Evolutionary conservation across 2,113 vertebrate genomes (phyloP), one percentile per base, ranked within the genome.

Genomic region (Alligator sinensis): DNA sequence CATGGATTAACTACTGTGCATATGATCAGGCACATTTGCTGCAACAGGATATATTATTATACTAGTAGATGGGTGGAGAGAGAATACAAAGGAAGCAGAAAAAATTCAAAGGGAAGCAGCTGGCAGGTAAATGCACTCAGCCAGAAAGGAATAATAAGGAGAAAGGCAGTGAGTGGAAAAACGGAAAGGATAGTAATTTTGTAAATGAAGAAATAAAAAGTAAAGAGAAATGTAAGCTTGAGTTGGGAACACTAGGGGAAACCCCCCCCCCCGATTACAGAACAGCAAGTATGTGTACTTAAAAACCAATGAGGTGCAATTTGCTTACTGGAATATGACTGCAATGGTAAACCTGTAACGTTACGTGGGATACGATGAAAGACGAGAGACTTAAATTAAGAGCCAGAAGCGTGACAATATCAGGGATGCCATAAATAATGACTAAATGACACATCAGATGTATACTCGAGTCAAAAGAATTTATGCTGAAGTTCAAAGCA

Each of bases 61-160:
- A 87, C 76, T 86, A 61, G 84, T 86, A 87, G 88, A 94, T 91
- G 92, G 96, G 90, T 96, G 91, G 91, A 86, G 93, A 85, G 80
- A 95, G 96, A 93, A 89, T 95, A 97, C 92, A 97, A 97, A 97
- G 91, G 89, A 96, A 96, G 88, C 86, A 91, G 91, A 95, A 97
- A 95, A 94, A 94, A 86, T 95, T 94, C 92, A 96, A 94, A 95
- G 91, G 87, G 90, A 96, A 97, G 92, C 77, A 95, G 87, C 77
- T 92, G 94, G 91, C 91, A 96, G 81, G 94, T 96, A 96, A 96
- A 95, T 54, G 84, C 77, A 90, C n/a, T 89, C 81, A 97, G 94
- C 93, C 86, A 94, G 96, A 97, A 94, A 95, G 88, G 89, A 96
- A 96, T 91, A 96, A 95, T 92, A 84, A 91, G 54, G 88, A 97